Base-by-base conservation (phyloP, 2,888 invertebrate genomes). In the Lissocephala sabroskyi region DNA sequence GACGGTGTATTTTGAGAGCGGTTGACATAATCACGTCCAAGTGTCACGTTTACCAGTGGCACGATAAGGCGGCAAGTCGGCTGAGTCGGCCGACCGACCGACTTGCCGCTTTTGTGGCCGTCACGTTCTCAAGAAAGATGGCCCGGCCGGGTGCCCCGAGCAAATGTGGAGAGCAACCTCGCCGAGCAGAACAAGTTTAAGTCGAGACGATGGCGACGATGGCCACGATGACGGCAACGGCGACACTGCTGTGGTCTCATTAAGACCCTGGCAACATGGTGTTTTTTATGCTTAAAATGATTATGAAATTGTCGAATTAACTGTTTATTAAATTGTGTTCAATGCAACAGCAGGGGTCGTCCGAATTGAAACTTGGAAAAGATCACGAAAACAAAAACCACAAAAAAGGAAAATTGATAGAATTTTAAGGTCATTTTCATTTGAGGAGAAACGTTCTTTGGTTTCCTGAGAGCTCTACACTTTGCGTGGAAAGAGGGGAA, bases 1-100 rank as follows among this genome's bases (percentile, higher is more conserved):
- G 45, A 54, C 54, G 41, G 42, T 50, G 23, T 23, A 23, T 23
- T 44, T 36, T 17, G 13, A 43, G 33, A 56, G 60, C 54, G 66
- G 57, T 74, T 71, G 77, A 77, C 75, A 77, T 79, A 77, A 77
- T 75, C 79, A 70, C 77, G 71, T 74, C 70, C 61, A 63, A 79
- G 75, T 74, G 71, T 77, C 77, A 74, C 74, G 77, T 79, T 74
- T 53, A 56, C 14, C 18, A 16, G 33, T 39, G 48, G 45, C 60
- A 57, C 50, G 65, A 64, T 63, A 63, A 66, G 60, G 17, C 14
- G 1, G 23, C 23, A 23, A 23, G 23, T 7, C 7, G 23, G 23
- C 7, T 3, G 23, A 5, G 23, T 3, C 23, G 3, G 23, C 23
- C 3, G 7, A 26, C 41, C 58, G 45, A 32, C 40, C 40, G 42